These are phyloP conservation scores for Caranx melampygus DNA, from an alignment of 2,113 vertebrate genomes.

Conservation along the genomic window DNA sequence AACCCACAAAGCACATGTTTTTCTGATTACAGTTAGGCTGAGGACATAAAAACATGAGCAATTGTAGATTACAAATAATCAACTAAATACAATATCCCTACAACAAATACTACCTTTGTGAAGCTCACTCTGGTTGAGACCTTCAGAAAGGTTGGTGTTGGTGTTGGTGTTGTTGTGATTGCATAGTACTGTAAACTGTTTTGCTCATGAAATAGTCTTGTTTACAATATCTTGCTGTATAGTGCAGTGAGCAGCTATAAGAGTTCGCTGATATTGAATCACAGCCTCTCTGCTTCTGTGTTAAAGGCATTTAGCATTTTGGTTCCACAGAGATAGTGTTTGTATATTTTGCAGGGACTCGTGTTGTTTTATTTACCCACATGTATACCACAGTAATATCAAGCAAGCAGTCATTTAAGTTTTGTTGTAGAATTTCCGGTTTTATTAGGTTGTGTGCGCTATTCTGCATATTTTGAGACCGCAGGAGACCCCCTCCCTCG, in stretches of 20 bases:
- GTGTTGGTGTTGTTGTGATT: not conserved
- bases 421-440: not conserved
- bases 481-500: not conserved
- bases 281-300: not conserved
- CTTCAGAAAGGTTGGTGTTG: not conserved
- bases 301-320: not conserved
- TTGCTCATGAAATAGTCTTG: not conserved
- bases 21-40: not conserved
- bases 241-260: not conserved
- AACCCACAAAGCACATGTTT: not conserved
- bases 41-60: not conserved
- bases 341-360: conserved; percentile 8
- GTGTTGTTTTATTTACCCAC: not conserved
- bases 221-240: not conserved
- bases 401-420: not conserved
- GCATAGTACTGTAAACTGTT: not conserved
- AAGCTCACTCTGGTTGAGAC: not conserved
- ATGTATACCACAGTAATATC: not conserved
- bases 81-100: not conserved
- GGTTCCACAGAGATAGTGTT: conserved; percentile 1
- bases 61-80: not conserved
- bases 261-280: not conserved
- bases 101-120: not conserved
- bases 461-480: conserved; percentile 6
- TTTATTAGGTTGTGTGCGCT: not conserved